Percentiles rank a stretch among this genome's conserved stretches.
These are phyloP conservation scores for Pristiophorus japonicus DNA, from an alignment of 2,113 vertebrate genomes.

Conservation along the genomic window DNA sequence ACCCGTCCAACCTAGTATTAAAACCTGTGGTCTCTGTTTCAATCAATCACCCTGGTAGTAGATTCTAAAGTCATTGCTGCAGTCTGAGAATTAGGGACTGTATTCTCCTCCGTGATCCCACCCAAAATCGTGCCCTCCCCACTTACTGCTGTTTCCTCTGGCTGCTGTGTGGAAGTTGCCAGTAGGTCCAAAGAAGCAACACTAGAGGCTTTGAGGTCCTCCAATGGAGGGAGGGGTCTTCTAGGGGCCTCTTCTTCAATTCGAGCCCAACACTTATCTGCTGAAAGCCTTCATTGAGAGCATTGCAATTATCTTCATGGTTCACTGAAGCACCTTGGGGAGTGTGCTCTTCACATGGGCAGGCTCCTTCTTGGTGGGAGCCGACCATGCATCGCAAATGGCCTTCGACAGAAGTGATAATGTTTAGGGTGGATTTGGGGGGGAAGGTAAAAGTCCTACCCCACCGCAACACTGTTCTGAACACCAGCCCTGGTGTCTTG, in stretches of 20 bases:
- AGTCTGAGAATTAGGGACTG: not conserved
- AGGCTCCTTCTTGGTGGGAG: not conserved
- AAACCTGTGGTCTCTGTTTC: not conserved
- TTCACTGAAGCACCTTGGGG: not conserved
- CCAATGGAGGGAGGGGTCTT: not conserved
- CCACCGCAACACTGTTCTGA: not conserved
- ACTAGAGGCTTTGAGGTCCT: not conserved
- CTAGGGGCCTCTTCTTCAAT: not conserved
- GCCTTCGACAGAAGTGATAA: not conserved
- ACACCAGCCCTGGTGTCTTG: not conserved
- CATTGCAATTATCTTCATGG: not conserved
- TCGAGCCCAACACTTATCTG: not conserved
- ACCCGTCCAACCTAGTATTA: not conserved
- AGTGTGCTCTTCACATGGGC: not conserved
- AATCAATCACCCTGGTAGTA: not conserved
- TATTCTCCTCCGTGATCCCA: not conserved
- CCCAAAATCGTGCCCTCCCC: not conserved
- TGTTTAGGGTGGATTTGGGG: not conserved
- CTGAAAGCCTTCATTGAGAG: not conserved
- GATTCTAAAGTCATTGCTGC: not conserved
- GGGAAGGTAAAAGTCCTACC: not conserved
- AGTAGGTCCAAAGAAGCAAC: not conserved
- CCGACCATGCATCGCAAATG: not conserved
- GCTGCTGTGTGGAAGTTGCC: not conserved
- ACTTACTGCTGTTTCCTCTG: not conserved